These are phyloP conservation scores for Hylyphantes graminicola DNA, from an alignment of 1,140 invertebrate species.

Conservation along the genomic window DNA sequence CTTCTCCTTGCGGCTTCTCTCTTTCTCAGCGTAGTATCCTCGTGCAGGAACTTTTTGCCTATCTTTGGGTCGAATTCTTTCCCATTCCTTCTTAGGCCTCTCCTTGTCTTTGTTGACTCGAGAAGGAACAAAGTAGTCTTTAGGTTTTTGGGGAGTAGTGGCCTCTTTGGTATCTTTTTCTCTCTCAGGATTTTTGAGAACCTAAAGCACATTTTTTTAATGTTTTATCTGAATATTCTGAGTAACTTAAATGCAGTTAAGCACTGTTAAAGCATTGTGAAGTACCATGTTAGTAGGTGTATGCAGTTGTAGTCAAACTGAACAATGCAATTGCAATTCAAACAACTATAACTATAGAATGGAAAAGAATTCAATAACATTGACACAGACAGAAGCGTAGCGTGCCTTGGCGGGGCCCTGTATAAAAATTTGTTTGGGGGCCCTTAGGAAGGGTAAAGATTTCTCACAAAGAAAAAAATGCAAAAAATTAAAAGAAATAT, in stretches of 20 bases:
- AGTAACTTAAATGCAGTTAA: too few species aligned
- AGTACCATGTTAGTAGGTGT: neutral
- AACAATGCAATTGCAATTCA: too few species aligned
- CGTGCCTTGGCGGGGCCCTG: too few species aligned
- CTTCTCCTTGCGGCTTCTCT: constrained; percentile 47
- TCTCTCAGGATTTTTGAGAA: constrained; percentile 60
- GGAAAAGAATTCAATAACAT: too few species aligned
- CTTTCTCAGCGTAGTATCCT: constrained; percentile 33
- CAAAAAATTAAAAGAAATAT: too few species aligned
- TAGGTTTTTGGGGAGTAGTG: constrained; percentile 25
- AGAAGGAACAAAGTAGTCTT: constrained; percentile 44
- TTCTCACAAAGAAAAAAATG: too few species aligned
- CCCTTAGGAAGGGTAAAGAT: too few species aligned
- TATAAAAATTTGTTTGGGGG: too few species aligned
- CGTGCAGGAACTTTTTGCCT: constrained; percentile 28
- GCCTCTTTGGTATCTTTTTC: constrained; percentile 53
- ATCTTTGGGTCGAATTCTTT: constrained; percentile 45
- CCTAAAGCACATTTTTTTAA: constrained; percentile 14
- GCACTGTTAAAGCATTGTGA: neutral
- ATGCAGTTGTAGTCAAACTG: too few species aligned
- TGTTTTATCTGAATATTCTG: too few species aligned
- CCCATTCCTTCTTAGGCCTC: constrained; percentile 46
- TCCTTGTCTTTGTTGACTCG: constrained; percentile 45
- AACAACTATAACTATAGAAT: too few species aligned
- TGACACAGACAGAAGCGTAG: too few species aligned